Evolutionary conservation across 2,797 vertebrate genomes (phyloP).

Genomic region (Harpagifer antarcticus): DNA sequence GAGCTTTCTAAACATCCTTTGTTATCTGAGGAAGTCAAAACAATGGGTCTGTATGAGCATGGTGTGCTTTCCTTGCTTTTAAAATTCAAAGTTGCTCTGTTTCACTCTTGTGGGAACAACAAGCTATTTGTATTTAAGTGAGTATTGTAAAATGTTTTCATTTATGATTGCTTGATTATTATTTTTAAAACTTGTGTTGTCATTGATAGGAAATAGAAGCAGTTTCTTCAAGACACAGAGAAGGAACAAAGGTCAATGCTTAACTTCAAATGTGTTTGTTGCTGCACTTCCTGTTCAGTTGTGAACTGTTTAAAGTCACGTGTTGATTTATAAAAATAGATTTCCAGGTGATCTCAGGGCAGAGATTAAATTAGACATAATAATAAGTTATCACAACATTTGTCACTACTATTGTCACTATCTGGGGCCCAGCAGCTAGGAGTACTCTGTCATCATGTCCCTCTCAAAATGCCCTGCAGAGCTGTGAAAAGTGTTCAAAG

Average conservation of each 20-base stretch:
- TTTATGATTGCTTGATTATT: not conserved
- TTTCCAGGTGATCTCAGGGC: not conserved
- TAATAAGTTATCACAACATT: slow-evolving; percentile 23
- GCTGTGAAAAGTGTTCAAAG: slow-evolving; percentile 57
- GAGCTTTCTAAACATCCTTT: slow-evolving; percentile 45
- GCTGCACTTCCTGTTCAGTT: not conserved
- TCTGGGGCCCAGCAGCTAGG: slow-evolving; percentile 10
- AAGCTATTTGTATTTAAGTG: not conserved
- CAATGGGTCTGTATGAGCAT: slow-evolving; percentile 31
- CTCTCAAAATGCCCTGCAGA: slow-evolving; percentile 52
- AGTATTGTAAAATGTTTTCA: not conserved
- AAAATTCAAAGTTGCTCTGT: slow-evolving; percentile 14
- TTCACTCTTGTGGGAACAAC: not conserved
- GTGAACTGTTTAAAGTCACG: not conserved
- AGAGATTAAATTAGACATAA: slow-evolving; percentile 14
- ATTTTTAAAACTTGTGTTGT: not conserved
- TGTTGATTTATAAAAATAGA: slow-evolving; percentile 24
- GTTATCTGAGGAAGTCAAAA: slow-evolving; percentile 56
- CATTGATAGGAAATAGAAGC: not conserved
- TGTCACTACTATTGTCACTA: slow-evolving; percentile 4
- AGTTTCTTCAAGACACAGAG: slow-evolving; percentile 28
- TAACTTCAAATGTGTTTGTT: slow-evolving; percentile 40
- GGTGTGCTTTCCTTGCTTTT: slow-evolving; percentile 12
- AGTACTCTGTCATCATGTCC: slow-evolving; percentile 40
- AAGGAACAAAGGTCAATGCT: slow-evolving; percentile 65